Conservation (phyloP, 1,140 invertebrate genomes). For the Drosophila athabasca region DNA sequence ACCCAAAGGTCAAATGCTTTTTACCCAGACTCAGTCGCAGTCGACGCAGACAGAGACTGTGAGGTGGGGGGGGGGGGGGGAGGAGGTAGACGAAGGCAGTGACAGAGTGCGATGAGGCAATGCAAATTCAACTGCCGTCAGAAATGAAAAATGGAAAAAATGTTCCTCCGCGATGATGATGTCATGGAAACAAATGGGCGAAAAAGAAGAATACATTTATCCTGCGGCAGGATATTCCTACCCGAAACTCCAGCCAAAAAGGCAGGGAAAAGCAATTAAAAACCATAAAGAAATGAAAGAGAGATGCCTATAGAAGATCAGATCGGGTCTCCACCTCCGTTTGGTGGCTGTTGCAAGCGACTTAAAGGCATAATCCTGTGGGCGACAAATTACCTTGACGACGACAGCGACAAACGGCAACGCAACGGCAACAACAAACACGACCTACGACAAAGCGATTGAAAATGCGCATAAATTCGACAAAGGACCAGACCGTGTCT, state of each 20-base stretch:
- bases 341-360: neutral
- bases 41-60: constrained; percentile 15
- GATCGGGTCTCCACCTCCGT: too few species aligned
- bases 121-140: constrained; percentile 48
- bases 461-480: constrained; percentile 80
- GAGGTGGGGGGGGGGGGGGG: neutral
- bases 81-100: constrained; percentile 1
- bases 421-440: constrained; percentile 62
- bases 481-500: constrained; percentile 43
- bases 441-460: constrained; percentile 82
- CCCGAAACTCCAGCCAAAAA: neutral
- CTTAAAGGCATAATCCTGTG: constrained; percentile 68
- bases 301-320: neutral
- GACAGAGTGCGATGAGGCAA: constrained; percentile 41
- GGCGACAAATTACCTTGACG: constrained; percentile 76
- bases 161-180: constrained; percentile 38
- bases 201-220: constrained; percentile 5
- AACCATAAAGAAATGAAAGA: constrained; percentile 2
- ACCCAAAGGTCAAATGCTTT: constrained; percentile 71
- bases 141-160: constrained; percentile 3
- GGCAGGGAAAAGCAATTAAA: constrained; percentile 30
- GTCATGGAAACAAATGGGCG: constrained; percentile 51
- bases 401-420: constrained; percentile 7
- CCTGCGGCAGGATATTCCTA: constrained; percentile 21
- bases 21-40: constrained; percentile 47